These are phyloP conservation scores for Protosalanx chinensis DNA, from an alignment of 2,797 vertebrate species.

Conservation along the genomic window DNA sequence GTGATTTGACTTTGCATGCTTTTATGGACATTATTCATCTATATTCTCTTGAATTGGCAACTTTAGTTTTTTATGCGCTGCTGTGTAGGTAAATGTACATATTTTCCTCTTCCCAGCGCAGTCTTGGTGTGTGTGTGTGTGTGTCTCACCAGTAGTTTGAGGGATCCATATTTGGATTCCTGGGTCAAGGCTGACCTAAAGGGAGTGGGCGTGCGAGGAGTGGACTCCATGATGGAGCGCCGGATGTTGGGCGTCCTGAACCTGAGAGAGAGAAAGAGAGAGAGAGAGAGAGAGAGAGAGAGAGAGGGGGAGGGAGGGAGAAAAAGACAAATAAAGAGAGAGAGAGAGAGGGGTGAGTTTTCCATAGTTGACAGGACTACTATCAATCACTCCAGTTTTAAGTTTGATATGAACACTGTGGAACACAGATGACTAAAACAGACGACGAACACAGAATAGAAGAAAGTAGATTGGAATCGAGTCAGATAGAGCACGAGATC, in stretches of 20 bases:
- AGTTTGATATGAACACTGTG: too few relatives aligned
- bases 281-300: not conserved
- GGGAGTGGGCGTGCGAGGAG: constrained; percentile 90
- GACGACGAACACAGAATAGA: not conserved
- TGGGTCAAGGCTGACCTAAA: constrained; percentile 86
- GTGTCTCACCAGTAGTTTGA: constrained; percentile 88
- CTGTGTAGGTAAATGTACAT: too few relatives aligned
- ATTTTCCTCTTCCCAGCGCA: too few relatives aligned
- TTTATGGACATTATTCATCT: not conserved
- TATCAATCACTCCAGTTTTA: not conserved
- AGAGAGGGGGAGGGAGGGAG: not conserved
- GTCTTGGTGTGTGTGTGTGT: not conserved
- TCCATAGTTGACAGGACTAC: not conserved
- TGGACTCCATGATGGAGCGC: constrained; percentile 89
- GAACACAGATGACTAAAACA: not conserved
- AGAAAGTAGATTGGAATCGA: not conserved
- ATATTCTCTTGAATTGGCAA: not conserved
- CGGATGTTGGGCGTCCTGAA: constrained; percentile 91
- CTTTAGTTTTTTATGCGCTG: too few relatives aligned
- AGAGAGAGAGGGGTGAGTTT: not conserved
- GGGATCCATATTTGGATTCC: constrained; percentile 88
- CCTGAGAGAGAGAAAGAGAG: constrained; percentile 59
- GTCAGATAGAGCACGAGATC: constrained; percentile 29
- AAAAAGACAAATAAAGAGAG: not conserved
- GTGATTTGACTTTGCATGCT: not conserved